Conservation (phyloP, 2,888 invertebrate genomes). For the Cerceris ruficornis region DNA sequence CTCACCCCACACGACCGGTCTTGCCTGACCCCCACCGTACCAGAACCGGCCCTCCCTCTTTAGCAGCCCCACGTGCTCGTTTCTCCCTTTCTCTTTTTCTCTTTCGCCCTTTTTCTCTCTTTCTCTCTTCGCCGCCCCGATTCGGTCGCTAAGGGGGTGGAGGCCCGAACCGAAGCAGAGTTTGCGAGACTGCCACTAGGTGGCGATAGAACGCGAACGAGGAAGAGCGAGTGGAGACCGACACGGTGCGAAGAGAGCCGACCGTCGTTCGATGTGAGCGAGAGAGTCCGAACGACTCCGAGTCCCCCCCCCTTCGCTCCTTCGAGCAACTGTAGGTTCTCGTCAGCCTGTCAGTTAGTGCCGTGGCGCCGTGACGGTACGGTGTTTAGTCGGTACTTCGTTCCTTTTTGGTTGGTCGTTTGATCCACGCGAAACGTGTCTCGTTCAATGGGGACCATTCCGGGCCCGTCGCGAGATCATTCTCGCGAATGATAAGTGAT, state of each 20-base stretch:
- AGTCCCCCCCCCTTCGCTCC: conserved; percentile 53
- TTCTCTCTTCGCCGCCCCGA: conserved; percentile 15
- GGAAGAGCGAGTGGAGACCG: conserved; percentile 4
- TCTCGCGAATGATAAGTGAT: conserved; percentile 40
- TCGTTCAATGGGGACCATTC: conserved; percentile 52
- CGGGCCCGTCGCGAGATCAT: not conserved
- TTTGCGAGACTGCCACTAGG: conserved; percentile 69
- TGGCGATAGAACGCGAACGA: conserved; percentile 63
- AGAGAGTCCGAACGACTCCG: conserved; percentile 22
- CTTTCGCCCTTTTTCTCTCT: conserved; percentile 35
- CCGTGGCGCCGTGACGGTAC: conserved; percentile 79
- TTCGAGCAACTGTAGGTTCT: conserved; percentile 64
- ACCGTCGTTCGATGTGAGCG: conserved; percentile 26
- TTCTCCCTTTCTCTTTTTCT: conserved; percentile 53
- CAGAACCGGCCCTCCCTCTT: conserved; percentile 52
- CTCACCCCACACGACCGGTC: conserved; percentile 57
- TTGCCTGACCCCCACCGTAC: conserved; percentile 35
- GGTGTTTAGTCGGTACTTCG: conserved; percentile 54
- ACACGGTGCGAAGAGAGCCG: conserved; percentile 27
- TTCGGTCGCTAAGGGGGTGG: conserved; percentile 31
- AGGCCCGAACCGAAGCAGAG: conserved; percentile 47
- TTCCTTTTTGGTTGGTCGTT: conserved; percentile 35
- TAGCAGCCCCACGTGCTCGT: conserved; percentile 66
- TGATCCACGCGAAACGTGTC: conserved; percentile 40
- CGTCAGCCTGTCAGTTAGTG: conserved; percentile 79